Base-by-base conservation (phyloP, 1,140 invertebrate species). In the Lepidurus couesii region DNA sequence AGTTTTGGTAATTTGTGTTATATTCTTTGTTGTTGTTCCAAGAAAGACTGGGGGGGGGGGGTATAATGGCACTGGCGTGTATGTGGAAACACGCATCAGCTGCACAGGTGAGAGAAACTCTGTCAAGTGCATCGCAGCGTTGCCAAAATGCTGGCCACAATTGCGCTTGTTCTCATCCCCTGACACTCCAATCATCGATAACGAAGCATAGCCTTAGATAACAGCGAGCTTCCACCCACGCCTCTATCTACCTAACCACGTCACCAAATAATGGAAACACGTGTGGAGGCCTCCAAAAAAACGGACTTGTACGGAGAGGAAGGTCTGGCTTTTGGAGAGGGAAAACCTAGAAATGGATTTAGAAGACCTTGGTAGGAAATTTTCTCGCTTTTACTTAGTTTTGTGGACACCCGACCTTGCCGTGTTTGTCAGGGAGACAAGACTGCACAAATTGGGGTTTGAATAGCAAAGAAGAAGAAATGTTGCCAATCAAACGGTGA, bases 31-130 rank as follows among this genome's bases (percentile, higher is more conserved):
- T 65, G 53, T 65, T 65, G 8, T 65, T 65, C 21, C 21, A 21
- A 21, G n/a, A 65, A 13, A n/a, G 53, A 65, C 16, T 13, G 53
- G 53, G 53, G 21, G 21, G 13, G 53, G 53, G 53, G 53, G 21
- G 9, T 10, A 65, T 65, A 65, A 65, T 65, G 53, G 53, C 53
- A n/a, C 53, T 65, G 53, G 53, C 53, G 13, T 65, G 53, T 65
- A 65, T 65, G 53, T 65, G 53, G 53, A 65, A 65, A 21, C 53
- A 65, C 53, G 53, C 53, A 65, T 65, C 53, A 65, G 53, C 53
- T 65, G 53, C 53, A 65, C 53, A 65, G 53, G 53, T 65, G 53
- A 65, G 53, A 65, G 53, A 65, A 65, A 65, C 53, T 65, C 53
- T 65, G 53, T 65, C 53, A 65, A 65, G 53, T 65, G 53, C 53